Base-by-base conservation (phyloP, 1,140 invertebrate genomes). In the Oscheius sp. region DNA sequence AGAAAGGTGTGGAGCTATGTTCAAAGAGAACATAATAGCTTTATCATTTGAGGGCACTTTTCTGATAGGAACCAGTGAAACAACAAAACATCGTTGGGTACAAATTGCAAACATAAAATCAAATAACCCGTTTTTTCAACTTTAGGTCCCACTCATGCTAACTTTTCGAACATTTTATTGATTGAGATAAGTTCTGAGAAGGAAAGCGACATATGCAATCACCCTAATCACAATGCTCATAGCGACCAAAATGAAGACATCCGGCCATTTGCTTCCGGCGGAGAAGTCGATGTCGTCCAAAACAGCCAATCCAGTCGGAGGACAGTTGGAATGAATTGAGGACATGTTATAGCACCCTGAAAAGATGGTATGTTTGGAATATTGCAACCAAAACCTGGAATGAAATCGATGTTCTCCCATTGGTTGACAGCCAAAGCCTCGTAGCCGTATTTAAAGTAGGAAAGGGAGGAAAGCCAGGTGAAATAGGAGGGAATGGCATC, bases 371-470 rank as follows among this genome's bases (percentile, higher is more conserved):
- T 62, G 29, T 31, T 13, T 31, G 28, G 59, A 7, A 29, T 23
- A 29, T 7, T 13, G 10, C 15, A 23, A 38, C n/a, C 18, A 23
- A 3, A 20, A 58, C 35, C 73, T 75, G 59, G 63, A 35, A 86
- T 85, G 20, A 71, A 59, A 13, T 73, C 52, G 13, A 85, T 75
- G 42, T 79, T 36, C 15, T 75, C 84, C 94, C 93, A 96, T 83
- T 97, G 93, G 86, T 95, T 95, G 61, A 97, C 90, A 20, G 92
- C 87, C 0, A 96, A 86, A 0, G 93, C 91, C 86, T 95, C 93
- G 85, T 94, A 94, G 46, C 91, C 92, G 84, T 94, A 96, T 59
- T 91, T 89, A 86, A 96, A 95, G 93, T 94, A 97, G 0, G 93
- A 96, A 18, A 96, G 85, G 84, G 93, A 92, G 18, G 92, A 92